Base-by-base conservation (phyloP, 2,113 vertebrate species). In the Odocoileus virginianus region DNA sequence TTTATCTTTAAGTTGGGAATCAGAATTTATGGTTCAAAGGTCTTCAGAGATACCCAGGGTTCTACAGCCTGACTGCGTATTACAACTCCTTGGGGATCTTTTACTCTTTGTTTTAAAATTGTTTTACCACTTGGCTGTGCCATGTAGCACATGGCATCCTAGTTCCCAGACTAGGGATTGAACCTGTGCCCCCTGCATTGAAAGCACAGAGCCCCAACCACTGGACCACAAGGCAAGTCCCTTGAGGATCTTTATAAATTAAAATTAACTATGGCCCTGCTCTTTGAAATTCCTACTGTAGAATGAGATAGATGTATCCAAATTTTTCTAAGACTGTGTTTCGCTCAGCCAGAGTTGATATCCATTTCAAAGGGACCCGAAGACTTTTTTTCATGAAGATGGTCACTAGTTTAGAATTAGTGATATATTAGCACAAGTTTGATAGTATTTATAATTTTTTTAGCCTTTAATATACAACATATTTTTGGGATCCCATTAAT, bases 241-340 rank as follows among this genome's bases (percentile, higher is more conserved):
- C n/a, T 0, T 55, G n/a, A 74, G 36, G 21, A 52, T 30, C 2
- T 89, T 94, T 93, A 45, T 43, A 28, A 94, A 36, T 71, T 23
- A 71, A 74, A 74, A 85, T 88, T 15, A 40, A 27, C 30, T 90
- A 11, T 74, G 6, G 0, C 47, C 40, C 25, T 47, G 61, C 6
- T 82, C 28, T 40, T 76, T 43, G 36, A 87, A 81, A 76, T 45
- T 91, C 3, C 16, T 81, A 4, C 14, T 71, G 16, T 58, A 11
- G 0, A 57, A n/a, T n/a, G 27, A 95, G 10, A 61, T 2, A 0
- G 1, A 13, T 40, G 1, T 40, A 71, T 11, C 8, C 1, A 36
- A 27, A 17, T n/a, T 30, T 89, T 93, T n/a, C 25, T 52, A 92
- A 95, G 50, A 1, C 19, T 1, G 2, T 30, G 7, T 57, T 84